Evolutionary conservation across 2,113 vertebrate genomes (phyloP).

Genomic region (Xiphophorus maculatus): DNA sequence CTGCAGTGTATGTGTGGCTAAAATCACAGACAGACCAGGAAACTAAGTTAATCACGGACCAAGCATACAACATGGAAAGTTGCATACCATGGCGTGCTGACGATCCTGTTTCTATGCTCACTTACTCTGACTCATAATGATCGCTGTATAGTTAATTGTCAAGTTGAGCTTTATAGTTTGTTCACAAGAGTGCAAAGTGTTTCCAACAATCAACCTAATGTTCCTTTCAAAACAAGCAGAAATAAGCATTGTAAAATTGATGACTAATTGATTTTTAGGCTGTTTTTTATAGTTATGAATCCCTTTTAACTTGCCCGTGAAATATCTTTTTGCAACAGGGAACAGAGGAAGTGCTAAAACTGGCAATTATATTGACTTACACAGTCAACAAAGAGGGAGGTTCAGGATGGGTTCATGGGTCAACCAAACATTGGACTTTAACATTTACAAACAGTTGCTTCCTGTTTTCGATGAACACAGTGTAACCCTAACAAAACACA

Average conservation of each 20-base stretch:
- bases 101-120: conserved; percentile 44
- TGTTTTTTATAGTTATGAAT: not conserved
- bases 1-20: conserved; percentile 39
- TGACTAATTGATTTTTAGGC: not conserved
- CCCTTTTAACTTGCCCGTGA: not conserved
- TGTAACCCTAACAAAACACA: conserved; percentile 1
- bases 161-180: not conserved
- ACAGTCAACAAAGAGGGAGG: not conserved
- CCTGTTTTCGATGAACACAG: not conserved
- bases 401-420: not conserved
- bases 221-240: not conserved
- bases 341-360: not conserved
- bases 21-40: conserved; percentile 52
- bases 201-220: not conserved
- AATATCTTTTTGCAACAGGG: not conserved
- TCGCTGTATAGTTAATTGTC: not conserved
- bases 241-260: not conserved
- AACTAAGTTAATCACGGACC: conserved; percentile 52
- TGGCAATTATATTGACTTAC: not conserved
- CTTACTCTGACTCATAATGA: conserved; percentile 6
- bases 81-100: conserved; percentile 30
- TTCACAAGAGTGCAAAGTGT: not conserved
- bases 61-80: conserved; percentile 51
- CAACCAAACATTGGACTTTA: not conserved
- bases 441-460: conserved; percentile 1